A percentile compares a stretch with the other conserved stretches of the same genome.
These are phyloP conservation scores for Rhabdophis nuchalis DNA, from an alignment of 2,797 vertebrate genomes.

Conservation along the genomic window DNA sequence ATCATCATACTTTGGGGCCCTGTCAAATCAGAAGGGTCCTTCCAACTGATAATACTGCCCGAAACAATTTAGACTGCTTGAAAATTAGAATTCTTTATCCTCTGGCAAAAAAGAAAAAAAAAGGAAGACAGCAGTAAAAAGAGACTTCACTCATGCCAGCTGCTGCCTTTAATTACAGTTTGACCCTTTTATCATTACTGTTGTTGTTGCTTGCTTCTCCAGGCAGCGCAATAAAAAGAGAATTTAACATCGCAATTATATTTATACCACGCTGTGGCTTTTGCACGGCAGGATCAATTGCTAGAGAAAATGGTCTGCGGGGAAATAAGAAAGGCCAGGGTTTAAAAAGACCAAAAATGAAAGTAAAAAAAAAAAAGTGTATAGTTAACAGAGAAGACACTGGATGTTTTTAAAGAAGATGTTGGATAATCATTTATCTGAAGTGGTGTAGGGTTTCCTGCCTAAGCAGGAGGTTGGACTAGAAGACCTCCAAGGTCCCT, in stretches of 20 bases:
- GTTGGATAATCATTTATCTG: too few species aligned
- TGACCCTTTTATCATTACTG: conserved; percentile 70
- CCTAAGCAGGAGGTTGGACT: too few species aligned
- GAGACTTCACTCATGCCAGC: conserved; percentile 77
- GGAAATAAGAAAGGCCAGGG: neutral
- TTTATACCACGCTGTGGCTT: neutral
- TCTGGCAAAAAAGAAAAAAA: conserved; percentile 77
- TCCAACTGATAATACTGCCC: conserved; percentile 96
- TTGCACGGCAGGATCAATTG: neutral
- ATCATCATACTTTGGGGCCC: conserved; percentile 93
- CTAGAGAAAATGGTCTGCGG: neutral
- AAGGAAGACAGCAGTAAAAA: conserved; percentile 37
- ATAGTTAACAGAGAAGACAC: neutral
- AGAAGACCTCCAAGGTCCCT: too few species aligned
- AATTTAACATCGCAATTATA: neutral
- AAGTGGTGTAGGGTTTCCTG: too few species aligned
- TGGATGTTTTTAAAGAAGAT: too few species aligned
- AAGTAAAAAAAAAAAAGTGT: neutral
- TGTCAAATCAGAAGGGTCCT: conserved; percentile 95
- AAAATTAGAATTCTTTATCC: conserved; percentile 94
- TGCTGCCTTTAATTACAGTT: conserved; percentile 78
- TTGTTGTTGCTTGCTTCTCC: conserved; percentile 13
- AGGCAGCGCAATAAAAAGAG: conserved; percentile 39
- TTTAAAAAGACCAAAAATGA: neutral
- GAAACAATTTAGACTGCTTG: conserved; percentile 95